Conservation (phyloP, 2,797 vertebrate species). For the Varecia variegata region DNA sequence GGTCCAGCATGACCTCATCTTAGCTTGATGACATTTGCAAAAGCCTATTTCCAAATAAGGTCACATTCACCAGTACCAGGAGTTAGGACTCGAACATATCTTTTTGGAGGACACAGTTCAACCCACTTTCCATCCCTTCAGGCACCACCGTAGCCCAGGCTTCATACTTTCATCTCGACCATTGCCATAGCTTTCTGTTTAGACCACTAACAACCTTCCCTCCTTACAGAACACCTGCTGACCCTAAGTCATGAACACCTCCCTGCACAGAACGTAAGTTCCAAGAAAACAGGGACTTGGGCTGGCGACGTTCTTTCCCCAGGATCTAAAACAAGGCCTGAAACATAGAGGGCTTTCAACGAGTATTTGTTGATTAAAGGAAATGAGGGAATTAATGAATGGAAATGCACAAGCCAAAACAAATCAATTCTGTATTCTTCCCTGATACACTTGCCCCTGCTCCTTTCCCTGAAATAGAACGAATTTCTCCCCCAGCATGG, state of each 20-base stretch:
- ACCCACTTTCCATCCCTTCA: neutral
- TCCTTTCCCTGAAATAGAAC: neutral
- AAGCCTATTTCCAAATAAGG: neutral
- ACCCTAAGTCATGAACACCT: neutral
- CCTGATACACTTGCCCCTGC: neutral
- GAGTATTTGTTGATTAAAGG: neutral
- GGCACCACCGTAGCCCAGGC: neutral
- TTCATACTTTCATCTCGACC: neutral
- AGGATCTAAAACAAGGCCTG: neutral
- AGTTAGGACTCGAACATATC: neutral
- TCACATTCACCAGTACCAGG: neutral
- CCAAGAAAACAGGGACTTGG: neutral
- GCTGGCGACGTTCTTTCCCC: neutral
- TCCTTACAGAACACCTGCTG: neutral
- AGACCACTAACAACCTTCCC: neutral
- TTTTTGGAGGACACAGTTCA: neutral
- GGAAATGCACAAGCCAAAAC: neutral
- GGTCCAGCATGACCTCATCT: neutral
- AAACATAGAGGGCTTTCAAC: fast-evolving
- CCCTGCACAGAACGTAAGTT: neutral
- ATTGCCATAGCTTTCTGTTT: neutral
- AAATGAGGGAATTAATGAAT: neutral
- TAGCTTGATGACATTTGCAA: neutral
- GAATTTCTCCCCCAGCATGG: neutral
- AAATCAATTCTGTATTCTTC: neutral